Base-by-base conservation (phyloP, 2,797 vertebrate genomes). In the Helostoma temminkii region DNA sequence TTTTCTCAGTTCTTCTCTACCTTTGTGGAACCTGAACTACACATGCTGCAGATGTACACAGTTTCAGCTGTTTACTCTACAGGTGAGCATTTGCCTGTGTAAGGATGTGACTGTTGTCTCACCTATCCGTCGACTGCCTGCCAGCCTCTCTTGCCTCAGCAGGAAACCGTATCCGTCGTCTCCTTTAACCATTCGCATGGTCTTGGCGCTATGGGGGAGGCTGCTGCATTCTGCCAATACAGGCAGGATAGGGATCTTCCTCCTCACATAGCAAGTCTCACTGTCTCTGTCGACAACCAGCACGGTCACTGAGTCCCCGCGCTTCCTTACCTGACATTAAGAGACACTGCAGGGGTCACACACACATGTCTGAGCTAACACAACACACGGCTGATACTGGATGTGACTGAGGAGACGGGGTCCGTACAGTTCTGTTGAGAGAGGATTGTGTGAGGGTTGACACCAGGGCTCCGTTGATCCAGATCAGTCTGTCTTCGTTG, bases 151-250 rank as follows among this genome's bases (percentile, higher is more conserved):
- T 49, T 98, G 96, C 32, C 95, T 95, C 69, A 99, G 93, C 75
- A 99, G 89, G 75, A 99, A 99, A 6, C 98, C 97, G 0, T 96
- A 99, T 21, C 97, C 97, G 4, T 91, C 76, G 0, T 71, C 82
- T 9, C 95, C 96, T 79, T 95, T 96, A n/a, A 87, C 75, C 41
- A 99, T 78, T 55, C 90, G 86, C 82, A 98, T 85, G 66, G 93
- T 94, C 32, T 93, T 95, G 21, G 92, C 90, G 28, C 53, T 83
- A 76, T 94, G 83, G 1, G 96, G 96, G 6, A 98, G 91, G 56
- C 90, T 86, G 76, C 91, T 88, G 59, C 90, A 88, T 53, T 94
- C 90, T 0, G 97, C 95, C 84, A 96, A 36, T n/a, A 91, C 83
- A 0, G 96, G 95, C 0, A 93, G 88, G 82, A 96, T 88, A 34